Evolutionary conservation across 2,888 invertebrate species (phyloP), one percentile per base, ranked within the genome.

Genomic region (Lasiommata megera): DNA sequence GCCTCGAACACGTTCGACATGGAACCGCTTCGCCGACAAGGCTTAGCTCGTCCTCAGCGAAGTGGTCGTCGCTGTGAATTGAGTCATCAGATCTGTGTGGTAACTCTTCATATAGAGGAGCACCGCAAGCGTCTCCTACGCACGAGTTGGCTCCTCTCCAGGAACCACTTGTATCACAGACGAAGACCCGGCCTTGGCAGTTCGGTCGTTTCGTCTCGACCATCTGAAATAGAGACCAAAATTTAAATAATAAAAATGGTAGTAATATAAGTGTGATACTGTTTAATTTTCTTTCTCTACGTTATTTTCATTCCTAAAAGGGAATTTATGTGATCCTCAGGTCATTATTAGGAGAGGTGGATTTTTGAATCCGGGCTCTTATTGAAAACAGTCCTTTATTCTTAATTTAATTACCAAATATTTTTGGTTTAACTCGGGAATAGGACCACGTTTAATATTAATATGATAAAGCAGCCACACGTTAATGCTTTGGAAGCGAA

Each of bases 41-140:
- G 58, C 90, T 95, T 11, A 96, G 90, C 74, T 96, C 96, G 76
- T 96, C 96, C 83, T 96, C 96, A 48, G 96, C 96, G 74, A 96
- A 96, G 73, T 96, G 96, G 72, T 96, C 96, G 74, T 96, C 96
- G 74, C 95, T 96, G 73, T 94, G 94, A 18, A 91, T 72, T 34
- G 89, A 88, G 69, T 91, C 91, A 36, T 93, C 91, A 9, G 93
- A 94, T 60, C 93, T 89, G 61, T 92, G 92, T 0, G 93, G 93
- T 41, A 96, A 91, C 76, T 96, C 96, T 84, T 96, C 96, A 83
- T 96, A 96, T 18, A 96, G 94, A 52, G 96, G 96, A 70, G 96
- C 96, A 72, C 88, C 90, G 63, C 88, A 89, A 0, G 81, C 64
- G 60, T 89, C 88, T 0, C 87, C 84, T 0, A 82, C 84, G 56